Conservation (phyloP, 2,113 vertebrate species). For the Rhinolophus sinicus region DNA sequence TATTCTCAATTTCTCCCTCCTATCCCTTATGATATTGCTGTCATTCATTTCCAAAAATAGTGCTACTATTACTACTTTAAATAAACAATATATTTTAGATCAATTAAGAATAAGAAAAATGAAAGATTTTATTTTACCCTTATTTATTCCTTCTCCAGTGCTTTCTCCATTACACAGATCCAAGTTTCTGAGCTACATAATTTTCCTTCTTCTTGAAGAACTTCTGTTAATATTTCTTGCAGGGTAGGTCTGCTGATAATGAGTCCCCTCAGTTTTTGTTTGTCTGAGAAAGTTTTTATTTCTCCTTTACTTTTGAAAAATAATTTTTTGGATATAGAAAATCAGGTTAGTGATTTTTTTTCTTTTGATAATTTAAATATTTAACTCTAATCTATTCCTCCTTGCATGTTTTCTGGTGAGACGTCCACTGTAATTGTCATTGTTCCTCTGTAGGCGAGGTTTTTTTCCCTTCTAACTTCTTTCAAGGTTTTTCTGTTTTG, state of each 20-base stretch:
- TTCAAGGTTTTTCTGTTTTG: neutral
- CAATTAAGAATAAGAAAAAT: slow-evolving; percentile 6
- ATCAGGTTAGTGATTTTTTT: neutral
- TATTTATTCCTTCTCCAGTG: neutral
- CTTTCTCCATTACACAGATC: neutral
- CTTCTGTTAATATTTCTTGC: slow-evolving; percentile 7
- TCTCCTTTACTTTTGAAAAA: neutral
- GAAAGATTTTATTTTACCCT: slow-evolving; percentile 23
- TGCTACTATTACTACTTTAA: neutral
- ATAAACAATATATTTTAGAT: neutral
- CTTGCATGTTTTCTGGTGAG: neutral
- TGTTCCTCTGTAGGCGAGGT: neutral
- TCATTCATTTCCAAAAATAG: neutral
- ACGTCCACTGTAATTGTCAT: neutral
- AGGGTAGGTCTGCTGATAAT: neutral
- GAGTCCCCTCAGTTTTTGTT: neutral
- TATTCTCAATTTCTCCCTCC: neutral
- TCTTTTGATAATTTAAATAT: neutral
- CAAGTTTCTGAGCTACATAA: slow-evolving; percentile 4
- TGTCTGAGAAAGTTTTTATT: neutral
- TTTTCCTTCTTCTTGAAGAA: slow-evolving; percentile 5
- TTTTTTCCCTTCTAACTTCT: neutral
- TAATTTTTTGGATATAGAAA: neutral
- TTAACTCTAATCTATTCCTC: neutral
- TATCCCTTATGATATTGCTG: neutral